Percentiles rank a stretch among this genome's conserved stretches.
Evolutionary conservation across 2,888 invertebrate genomes (phyloP).

Genomic region (Scaptomyza tumidula): DNA sequence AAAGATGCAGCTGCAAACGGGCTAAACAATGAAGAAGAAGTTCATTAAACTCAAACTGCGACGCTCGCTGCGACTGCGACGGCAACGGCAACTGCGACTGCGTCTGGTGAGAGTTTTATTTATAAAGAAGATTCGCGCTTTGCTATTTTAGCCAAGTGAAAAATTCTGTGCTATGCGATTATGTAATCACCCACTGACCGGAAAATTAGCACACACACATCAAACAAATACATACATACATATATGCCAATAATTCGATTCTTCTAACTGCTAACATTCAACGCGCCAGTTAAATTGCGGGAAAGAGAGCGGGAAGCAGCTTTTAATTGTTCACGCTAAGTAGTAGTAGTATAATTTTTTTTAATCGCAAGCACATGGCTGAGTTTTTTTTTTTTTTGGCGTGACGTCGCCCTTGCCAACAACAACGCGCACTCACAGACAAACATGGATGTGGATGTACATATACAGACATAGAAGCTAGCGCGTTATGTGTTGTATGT

Average conservation of each 20-base stretch:
- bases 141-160: conserved; percentile 64
- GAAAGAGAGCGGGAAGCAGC: background rate
- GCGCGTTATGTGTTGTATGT: conserved; percentile 16
- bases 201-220: conserved; percentile 52
- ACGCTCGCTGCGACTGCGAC: conserved; percentile 14
- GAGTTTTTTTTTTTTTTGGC: conserved; percentile 48
- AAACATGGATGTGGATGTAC: conserved; percentile 5
- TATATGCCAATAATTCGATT: conserved; percentile 3
- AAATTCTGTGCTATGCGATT: conserved; percentile 52
- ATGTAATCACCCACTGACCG: conserved; percentile 53
- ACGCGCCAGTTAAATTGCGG: conserved; percentile 9
- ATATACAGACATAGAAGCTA: conserved; percentile 1
- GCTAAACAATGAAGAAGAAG: conserved; percentile 17
- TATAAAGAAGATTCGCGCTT: conserved; percentile 60
- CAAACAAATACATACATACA: conserved; percentile 14
- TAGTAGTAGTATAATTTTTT: conserved; percentile 37
- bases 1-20: conserved; percentile 15
- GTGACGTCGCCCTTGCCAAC: conserved; percentile 63
- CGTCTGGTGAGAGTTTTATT: conserved; percentile 53
- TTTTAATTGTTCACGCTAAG: conserved; percentile 26
- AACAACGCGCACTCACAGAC: conserved; percentile 29
- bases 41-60: conserved; percentile 51
- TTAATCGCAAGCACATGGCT: conserved; percentile 76
- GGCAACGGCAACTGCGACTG: conserved; percentile 31
- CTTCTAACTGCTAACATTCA: conserved; percentile 20